These are phyloP conservation scores for Promerops cafer DNA, from an alignment of 2,113 vertebrate genomes.

Conservation along the genomic window DNA sequence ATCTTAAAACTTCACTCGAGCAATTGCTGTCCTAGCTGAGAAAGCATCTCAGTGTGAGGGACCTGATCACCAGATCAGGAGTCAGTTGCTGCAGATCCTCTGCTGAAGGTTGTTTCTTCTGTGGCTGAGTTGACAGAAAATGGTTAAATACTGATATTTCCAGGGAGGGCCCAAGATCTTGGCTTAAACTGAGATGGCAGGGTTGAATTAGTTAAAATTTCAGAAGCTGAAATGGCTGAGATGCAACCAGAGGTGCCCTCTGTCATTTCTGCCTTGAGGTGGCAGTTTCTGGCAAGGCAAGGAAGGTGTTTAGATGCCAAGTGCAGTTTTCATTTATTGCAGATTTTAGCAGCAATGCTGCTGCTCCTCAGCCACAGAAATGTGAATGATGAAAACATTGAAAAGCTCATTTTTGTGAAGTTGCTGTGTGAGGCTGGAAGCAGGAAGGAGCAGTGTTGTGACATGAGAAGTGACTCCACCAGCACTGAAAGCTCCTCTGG, in stretches of 20 bases:
- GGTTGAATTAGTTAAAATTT: neutral
- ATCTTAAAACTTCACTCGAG: neutral
- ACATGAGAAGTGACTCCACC: neutral
- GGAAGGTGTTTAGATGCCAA: neutral
- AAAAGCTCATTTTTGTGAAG: neutral
- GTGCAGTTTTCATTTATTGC: neutral
- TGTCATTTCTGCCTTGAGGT: neutral
- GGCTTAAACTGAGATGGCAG: neutral
- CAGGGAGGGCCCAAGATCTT: neutral
- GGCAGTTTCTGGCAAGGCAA: neutral
- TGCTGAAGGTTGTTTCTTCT: neutral
- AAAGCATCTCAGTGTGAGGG: neutral
- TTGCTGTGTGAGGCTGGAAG: neutral
- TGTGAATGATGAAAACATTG: rapidly evolving
- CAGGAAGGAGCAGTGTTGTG: neutral
- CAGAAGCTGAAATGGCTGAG: neutral
- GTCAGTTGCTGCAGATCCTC: neutral
- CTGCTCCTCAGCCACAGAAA: neutral
- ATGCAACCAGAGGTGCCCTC: neutral
- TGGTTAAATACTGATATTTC: neutral
- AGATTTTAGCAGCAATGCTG: neutral
- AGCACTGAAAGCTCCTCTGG: neutral
- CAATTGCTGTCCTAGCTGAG: neutral
- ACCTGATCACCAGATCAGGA: neutral
- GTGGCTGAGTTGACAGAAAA: neutral